phyloP scores from a whole-genome alignment of 2,113 vertebrate genomes.

The Eudorcas thomsonii region DNA sequence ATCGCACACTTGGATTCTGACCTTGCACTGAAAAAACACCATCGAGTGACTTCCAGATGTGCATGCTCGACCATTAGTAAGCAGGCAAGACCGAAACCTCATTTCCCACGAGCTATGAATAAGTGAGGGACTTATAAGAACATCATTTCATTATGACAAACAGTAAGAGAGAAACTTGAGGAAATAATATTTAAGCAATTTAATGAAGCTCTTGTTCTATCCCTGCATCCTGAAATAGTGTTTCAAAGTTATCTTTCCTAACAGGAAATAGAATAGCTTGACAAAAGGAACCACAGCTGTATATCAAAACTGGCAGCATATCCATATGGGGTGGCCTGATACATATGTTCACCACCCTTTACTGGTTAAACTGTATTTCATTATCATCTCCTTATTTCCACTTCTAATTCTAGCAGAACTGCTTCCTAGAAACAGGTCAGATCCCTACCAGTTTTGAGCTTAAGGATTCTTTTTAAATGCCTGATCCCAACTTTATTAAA shows the following conservation, averaged over 20 bases:
- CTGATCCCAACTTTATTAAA: slow-evolving; percentile 42
- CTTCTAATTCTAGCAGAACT: slow-evolving; percentile 73
- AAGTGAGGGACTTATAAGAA: slow-evolving; percentile 4
- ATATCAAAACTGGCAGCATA: slow-evolving; percentile 55
- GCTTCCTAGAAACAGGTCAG: slow-evolving; percentile 63
- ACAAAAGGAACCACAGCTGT: slow-evolving; percentile 64
- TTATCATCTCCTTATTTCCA: slow-evolving; percentile 73
- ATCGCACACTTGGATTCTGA: slow-evolving; percentile 22
- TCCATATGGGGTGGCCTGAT: slow-evolving; percentile 44
- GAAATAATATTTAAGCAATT: slow-evolving; percentile 26
- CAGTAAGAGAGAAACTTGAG: slow-evolving; percentile 1
- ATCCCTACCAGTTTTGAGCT: slow-evolving; percentile 37
- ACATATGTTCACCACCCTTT: slow-evolving; percentile 59
- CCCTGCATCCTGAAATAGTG: slow-evolving; percentile 26
- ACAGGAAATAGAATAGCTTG: slow-evolving; percentile 64
- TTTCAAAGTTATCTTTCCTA: slow-evolving; percentile 58
- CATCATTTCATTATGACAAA: neutral
- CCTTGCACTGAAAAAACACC: slow-evolving; percentile 36
- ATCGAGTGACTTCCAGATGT: slow-evolving; percentile 57
- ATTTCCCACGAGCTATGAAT: slow-evolving; percentile 21
- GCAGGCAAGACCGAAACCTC: slow-evolving; percentile 16
- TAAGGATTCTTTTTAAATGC: slow-evolving; percentile 46
- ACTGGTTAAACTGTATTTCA: slow-evolving; percentile 68
- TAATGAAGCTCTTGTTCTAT: slow-evolving; percentile 36
- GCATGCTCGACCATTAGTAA: slow-evolving; percentile 1